phyloP scores from a whole-genome alignment of 53 echinoderm and acorn worm genomes.

The Apostichopus leukothele region DNA sequence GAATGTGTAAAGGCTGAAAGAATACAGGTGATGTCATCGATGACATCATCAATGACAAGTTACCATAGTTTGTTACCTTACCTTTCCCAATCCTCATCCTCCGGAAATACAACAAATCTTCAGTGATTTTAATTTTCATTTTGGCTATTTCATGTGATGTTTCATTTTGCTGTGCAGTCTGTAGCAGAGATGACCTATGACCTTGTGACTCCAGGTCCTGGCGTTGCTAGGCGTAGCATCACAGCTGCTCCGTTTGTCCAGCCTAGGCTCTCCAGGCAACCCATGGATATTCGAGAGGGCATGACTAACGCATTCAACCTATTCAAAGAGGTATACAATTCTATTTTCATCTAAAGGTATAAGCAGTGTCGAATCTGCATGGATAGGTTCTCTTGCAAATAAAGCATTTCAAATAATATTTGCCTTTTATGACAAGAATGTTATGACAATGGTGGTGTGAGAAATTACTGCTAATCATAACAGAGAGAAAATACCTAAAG shows the following conservation, averaged over 20 bases:
- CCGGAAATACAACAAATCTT: no score
- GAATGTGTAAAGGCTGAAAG: no score
- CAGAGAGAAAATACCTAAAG: no score
- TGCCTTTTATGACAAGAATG: not conserved
- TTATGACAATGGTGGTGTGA: not conserved
- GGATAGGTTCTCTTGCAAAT: no score
- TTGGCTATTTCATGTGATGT: not conserved
- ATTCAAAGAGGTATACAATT: conserved; percentile 77
- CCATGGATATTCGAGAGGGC: conserved; percentile 94
- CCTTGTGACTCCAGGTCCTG: conserved; percentile 95
- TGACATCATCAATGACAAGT: no score
- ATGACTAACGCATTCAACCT: conserved; percentile 97
- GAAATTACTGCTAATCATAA: not conserved
- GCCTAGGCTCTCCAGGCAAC: conserved; percentile 87
- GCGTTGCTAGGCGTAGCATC: conserved; percentile 77
- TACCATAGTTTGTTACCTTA: no score
- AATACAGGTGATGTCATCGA: no score
- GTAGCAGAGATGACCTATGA: conserved; percentile 98
- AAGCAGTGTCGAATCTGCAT: no score
- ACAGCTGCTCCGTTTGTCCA: conserved; percentile 88
- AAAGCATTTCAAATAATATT: no score
- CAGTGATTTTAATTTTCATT: no score
- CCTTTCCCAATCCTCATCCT: no score
- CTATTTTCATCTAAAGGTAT: no score
- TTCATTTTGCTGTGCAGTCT: conserved; percentile 50